Evolutionary conservation across 1,140 invertebrate genomes (phyloP).

Genomic region (Hesperophylax magnus): DNA sequence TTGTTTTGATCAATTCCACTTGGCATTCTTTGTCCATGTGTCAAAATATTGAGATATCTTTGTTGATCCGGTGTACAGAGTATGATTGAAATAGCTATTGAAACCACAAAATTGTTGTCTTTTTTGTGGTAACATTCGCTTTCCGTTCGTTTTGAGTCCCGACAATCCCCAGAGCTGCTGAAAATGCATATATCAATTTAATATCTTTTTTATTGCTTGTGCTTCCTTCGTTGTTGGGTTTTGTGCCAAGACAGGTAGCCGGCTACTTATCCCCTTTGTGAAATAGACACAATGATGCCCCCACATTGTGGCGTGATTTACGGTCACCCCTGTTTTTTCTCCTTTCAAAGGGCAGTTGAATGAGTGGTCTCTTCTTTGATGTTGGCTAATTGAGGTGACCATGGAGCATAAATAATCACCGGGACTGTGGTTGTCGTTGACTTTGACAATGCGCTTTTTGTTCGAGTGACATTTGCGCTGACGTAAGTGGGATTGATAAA

Average conservation of each 20-base stretch:
- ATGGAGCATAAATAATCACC: not conserved
- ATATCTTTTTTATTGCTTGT: conserved; percentile 4
- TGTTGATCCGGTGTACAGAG: not conserved
- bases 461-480: not conserved
- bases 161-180: not conserved
- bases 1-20: no score
- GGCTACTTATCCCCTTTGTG: not conserved
- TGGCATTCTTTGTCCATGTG: no score
- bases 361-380: not conserved
- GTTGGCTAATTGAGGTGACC: conserved; percentile 1
- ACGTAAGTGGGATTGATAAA: not conserved
- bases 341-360: conserved; percentile 11
- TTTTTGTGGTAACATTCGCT: not conserved
- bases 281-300: conserved; percentile 5
- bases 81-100: not conserved
- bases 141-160: no score
- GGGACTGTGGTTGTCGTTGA: not conserved
- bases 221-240: not conserved
- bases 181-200: conserved; percentile 27
- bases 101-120: not conserved
- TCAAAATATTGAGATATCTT: not conserved
- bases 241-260: conserved; percentile 18
- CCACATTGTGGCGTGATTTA: not conserved
- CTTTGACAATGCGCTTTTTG: not conserved
- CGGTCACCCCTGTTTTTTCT: conserved; percentile 4